phyloP scores from a whole-genome alignment of 1,140 invertebrate species.

The Drosophila lowei region DNA sequence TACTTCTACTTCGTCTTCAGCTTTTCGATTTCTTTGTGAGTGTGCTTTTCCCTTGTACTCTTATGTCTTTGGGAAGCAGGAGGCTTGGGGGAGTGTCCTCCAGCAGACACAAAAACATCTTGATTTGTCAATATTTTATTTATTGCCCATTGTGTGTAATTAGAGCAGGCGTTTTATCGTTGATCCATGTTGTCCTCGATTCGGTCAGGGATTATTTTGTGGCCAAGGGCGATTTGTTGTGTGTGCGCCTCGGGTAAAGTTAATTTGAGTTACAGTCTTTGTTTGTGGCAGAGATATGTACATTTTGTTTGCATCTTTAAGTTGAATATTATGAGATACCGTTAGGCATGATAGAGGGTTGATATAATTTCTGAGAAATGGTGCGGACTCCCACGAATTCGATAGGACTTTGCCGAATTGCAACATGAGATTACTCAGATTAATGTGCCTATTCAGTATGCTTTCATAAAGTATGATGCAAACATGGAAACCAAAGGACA shows the following conservation, averaged over 20 bases:
- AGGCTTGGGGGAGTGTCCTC: conserved; percentile 19
- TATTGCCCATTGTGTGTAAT: conserved; percentile 75
- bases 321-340: not conserved
- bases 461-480: too few species aligned
- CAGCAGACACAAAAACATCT: conserved; percentile 70
- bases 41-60: conserved; percentile 19
- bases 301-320: not conserved
- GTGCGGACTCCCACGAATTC: too few species aligned
- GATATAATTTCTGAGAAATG: too few species aligned
- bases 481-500: too few species aligned
- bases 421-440: too few species aligned
- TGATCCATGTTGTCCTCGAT: conserved; percentile 44
- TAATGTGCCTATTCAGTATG: not conserved
- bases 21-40: conserved; percentile 16
- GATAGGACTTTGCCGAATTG: too few species aligned
- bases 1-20: conserved; percentile 11
- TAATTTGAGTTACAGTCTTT: not conserved
- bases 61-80: not conserved
- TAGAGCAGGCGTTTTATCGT: conserved; percentile 64
- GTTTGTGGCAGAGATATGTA: not conserved
- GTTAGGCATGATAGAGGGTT: too few species aligned
- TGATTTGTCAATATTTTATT: conserved; percentile 80
- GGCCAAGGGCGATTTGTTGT: conserved; percentile 25
- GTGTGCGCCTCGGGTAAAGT: not conserved
- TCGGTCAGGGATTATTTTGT: conserved; percentile 40